These are phyloP conservation scores for Dugesia japonica DNA, from an alignment of 2,888 invertebrate genomes.

Conservation along the genomic window DNA sequence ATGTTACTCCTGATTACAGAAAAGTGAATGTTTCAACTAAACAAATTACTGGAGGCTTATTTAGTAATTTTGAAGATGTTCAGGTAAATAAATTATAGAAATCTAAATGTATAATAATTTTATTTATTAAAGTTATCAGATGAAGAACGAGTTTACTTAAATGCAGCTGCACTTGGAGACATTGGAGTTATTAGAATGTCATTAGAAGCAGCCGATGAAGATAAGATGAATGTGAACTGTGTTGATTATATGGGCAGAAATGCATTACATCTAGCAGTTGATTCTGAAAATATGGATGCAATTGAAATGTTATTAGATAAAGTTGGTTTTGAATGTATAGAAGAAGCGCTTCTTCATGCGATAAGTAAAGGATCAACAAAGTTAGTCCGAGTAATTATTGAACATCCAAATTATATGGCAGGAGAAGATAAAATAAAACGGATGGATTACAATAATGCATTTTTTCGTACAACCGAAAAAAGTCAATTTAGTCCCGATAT, in stretches of 20 bases:
- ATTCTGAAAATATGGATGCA: constrained; percentile 55
- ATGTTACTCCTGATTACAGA: constrained; percentile 37
- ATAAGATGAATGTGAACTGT: constrained; percentile 47
- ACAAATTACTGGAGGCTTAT: constrained; percentile 40
- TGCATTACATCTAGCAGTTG: constrained; percentile 58
- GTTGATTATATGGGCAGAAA: constrained; percentile 48
- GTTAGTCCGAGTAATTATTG: constrained; percentile 54
- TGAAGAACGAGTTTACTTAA: too few relatives aligned
- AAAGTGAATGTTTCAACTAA: constrained; percentile 34
- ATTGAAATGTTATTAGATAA: constrained; percentile 56
- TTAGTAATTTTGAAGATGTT: constrained; percentile 48
- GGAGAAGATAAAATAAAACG: constrained; percentile 45
- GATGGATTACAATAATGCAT: constrained; percentile 44
- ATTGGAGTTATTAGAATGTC: constrained; percentile 46
- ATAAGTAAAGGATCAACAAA: constrained; percentile 54
- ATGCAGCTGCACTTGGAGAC: constrained; percentile 46
- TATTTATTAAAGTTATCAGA: too few relatives aligned
- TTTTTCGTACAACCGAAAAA: too few relatives aligned
- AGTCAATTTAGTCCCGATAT: constrained; percentile 56
- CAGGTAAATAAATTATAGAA: constrained; percentile 40
- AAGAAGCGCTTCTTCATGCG: constrained; percentile 58
- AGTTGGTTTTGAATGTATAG: constrained; percentile 53
- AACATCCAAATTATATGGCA: constrained; percentile 49
- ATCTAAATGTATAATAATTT: too few relatives aligned
- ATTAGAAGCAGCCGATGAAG: constrained; percentile 41